Conservation (phyloP, 2,888 invertebrate genomes). For the Plebejus argus region DNA sequence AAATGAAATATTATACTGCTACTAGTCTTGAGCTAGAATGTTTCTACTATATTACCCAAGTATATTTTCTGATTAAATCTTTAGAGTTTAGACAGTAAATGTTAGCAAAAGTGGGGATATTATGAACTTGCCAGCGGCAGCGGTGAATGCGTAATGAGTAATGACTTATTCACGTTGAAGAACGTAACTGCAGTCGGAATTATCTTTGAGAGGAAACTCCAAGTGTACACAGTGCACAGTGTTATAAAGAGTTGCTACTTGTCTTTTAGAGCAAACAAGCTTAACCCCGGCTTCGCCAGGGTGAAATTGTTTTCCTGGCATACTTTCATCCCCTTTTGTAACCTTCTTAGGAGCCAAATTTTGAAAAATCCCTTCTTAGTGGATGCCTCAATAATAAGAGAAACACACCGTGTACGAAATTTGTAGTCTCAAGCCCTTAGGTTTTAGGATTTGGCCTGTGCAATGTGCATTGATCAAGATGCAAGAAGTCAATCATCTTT, state of each 20-base stretch:
- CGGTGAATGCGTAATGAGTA: constrained; percentile 16
- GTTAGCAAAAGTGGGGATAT: background rate
- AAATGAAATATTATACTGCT: no score
- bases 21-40: no score
- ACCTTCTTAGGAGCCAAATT: no score
- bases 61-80: background rate
- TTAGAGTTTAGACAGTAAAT: background rate
- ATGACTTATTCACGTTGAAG: constrained; percentile 14
- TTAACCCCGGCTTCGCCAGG: background rate
- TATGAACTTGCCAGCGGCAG: background rate
- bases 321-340: background rate
- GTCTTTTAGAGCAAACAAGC: background rate
- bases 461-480: no score
- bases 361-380: no score
- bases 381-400: background rate
- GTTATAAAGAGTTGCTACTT: background rate
- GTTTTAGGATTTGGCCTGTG: no score
- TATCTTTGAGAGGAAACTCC: background rate
- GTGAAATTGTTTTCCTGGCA: background rate
- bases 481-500: no score
- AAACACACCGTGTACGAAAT: background rate
- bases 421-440: background rate
- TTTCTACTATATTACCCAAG: background rate
- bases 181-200: background rate
- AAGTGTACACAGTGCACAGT: background rate